Conservation (phyloP, 2,797 vertebrate species). For the Galago senegalensis region DNA sequence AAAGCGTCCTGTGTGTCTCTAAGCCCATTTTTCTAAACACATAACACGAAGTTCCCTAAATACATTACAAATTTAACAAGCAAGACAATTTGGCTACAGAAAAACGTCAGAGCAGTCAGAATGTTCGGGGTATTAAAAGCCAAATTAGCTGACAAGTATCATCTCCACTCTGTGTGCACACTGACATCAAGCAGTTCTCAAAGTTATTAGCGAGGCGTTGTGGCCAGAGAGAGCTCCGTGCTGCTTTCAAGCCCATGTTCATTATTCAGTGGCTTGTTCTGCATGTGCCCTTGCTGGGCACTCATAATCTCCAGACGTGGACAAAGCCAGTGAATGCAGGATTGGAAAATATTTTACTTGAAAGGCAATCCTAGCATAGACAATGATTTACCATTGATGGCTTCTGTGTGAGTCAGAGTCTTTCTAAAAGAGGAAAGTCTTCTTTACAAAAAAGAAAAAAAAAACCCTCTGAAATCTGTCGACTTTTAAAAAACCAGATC, state of each 20-base stretch:
- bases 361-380: conserved; percentile 64
- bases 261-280: conserved; percentile 72
- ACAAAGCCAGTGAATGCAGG: not conserved
- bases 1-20: not conserved
- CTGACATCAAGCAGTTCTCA: conserved; percentile 77
- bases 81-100: conserved; percentile 76
- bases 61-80: conserved; percentile 68
- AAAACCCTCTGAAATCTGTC: conserved; percentile 55
- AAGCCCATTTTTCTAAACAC: conserved; percentile 70
- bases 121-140: conserved; percentile 80
- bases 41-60: conserved; percentile 77
- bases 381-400: conserved; percentile 60
- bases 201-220: conserved; percentile 69
- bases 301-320: conserved; percentile 13
- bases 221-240: conserved; percentile 58
- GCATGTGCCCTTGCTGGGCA: not conserved
- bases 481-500: conserved; percentile 51
- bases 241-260: conserved; percentile 8
- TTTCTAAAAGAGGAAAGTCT: conserved; percentile 77
- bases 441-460: conserved; percentile 72
- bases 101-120: conserved; percentile 75
- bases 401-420: conserved; percentile 72
- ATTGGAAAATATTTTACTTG: conserved; percentile 38
- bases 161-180: conserved; percentile 60
- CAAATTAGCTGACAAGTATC: conserved; percentile 84